Evolutionary conservation across 1,140 invertebrate genomes (phyloP).

Genomic region (Drosophila sturtevanti): DNA sequence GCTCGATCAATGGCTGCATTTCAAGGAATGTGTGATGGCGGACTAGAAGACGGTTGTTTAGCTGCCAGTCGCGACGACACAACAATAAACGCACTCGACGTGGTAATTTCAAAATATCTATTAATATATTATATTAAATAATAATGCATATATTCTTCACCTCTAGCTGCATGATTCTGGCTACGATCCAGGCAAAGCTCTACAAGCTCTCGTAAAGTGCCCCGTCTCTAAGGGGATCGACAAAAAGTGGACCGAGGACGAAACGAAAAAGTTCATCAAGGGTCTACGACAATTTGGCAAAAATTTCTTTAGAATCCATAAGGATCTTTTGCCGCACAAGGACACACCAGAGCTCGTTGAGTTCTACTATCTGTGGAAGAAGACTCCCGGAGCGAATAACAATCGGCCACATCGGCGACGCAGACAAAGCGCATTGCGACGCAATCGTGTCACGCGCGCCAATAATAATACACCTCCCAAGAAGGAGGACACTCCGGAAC

Average conservation of each 20-base stretch:
- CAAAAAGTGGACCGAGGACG: slow-evolving; percentile 99
- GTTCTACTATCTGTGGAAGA: slow-evolving; percentile 99
- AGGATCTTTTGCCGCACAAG: slow-evolving; percentile 97
- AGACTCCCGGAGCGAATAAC: slow-evolving; percentile 98
- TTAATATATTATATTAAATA: not conserved
- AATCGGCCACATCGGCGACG: slow-evolving; percentile 95
- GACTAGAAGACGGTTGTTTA: slow-evolving; percentile 97
- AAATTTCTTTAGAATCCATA: slow-evolving; percentile 99
- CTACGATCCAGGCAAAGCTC: slow-evolving; percentile 96
- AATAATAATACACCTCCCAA: slow-evolving; percentile 83
- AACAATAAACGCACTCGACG: slow-evolving; percentile 98
- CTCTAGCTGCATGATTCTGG: slow-evolving; percentile 93
- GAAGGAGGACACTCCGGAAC: slow-evolving; percentile 83
- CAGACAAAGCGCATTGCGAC: slow-evolving; percentile 93
- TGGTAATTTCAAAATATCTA: slow-evolving; percentile 84
- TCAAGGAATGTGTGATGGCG: slow-evolving; percentile 97
- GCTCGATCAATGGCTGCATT: slow-evolving; percentile 98
- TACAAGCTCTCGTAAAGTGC: slow-evolving; percentile 98
- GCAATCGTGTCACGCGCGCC: slow-evolving; percentile 92
- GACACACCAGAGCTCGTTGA: slow-evolving; percentile 98
- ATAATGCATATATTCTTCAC: slow-evolving; percentile 13
- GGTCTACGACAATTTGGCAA: slow-evolving; percentile 99
- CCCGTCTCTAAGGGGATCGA: slow-evolving; percentile 98
- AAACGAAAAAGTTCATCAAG: slow-evolving; percentile 99
- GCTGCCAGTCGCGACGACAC: slow-evolving; percentile 98